Conservation (phyloP, 1,140 invertebrate species). For the Metopolophium dirhodum region DNA sequence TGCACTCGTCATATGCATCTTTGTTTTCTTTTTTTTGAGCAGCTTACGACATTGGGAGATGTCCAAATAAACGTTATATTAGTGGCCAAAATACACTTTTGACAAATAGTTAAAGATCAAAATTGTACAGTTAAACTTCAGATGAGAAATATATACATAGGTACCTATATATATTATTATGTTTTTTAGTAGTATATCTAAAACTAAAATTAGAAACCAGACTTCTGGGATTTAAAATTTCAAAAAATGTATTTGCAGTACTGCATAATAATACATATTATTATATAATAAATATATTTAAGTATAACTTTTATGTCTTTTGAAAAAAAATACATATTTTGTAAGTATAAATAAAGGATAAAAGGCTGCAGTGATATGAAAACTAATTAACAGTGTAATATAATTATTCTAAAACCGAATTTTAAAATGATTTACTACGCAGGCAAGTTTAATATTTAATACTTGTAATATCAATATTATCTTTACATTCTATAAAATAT, state of each 20-base stretch:
- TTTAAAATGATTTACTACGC: neutral
- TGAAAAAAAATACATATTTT: neutral
- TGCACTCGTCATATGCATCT: neutral
- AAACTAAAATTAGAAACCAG: neutral
- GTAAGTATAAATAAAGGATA: neutral
- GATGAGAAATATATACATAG: slow-evolving; percentile 3
- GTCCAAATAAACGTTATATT: slow-evolving; percentile 48
- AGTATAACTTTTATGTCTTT: neutral
- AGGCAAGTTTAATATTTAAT: neutral
- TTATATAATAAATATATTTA: neutral
- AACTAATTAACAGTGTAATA: neutral
- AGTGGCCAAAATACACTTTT: slow-evolving; percentile 48
- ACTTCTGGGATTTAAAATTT: neutral
- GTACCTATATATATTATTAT: neutral
- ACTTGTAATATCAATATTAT: neutral
- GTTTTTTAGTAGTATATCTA: neutral
- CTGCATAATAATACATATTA: neutral
- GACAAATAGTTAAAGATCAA: slow-evolving; percentile 39
- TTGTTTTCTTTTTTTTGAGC: slow-evolving; percentile 21
- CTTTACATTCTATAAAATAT: no score
- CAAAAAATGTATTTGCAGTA: neutral
- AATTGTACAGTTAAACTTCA: neutral
- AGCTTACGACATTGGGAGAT: neutral
- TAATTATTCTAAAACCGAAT: neutral
- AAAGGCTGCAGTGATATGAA: neutral